These are phyloP conservation scores for Macquaria australasica DNA, from an alignment of 2,113 vertebrate species.

Conservation along the genomic window DNA sequence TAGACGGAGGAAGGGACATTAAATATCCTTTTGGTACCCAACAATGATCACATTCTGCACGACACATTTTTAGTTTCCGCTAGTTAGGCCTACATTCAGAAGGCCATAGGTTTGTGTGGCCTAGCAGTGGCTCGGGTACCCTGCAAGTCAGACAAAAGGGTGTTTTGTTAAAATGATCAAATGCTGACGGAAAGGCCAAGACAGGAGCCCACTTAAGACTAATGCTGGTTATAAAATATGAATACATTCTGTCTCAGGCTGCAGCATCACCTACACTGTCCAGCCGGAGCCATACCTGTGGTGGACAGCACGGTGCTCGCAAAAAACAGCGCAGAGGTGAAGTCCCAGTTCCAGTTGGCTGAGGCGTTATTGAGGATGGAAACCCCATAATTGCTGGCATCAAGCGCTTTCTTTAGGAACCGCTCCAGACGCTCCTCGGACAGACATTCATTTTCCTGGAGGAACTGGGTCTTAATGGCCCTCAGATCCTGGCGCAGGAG, in stretches of 20 bases:
- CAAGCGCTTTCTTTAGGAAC: conserved; percentile 90
- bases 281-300: conserved; percentile 85
- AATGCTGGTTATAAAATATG: not conserved
- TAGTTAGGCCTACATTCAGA: not conserved
- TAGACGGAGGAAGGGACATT: not conserved
- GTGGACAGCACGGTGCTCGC: conserved; percentile 97
- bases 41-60: not conserved
- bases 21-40: not conserved
- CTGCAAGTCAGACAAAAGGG: not conserved
- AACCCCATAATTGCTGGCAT: conserved; percentile 96
- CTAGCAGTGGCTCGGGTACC: not conserved
- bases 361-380: conserved; percentile 95
- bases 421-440: conserved; percentile 90
- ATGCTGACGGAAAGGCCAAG: not conserved
- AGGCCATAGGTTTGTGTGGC: not conserved
- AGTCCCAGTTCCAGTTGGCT: conserved; percentile 97
- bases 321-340: conserved; percentile 96
- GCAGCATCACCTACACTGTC: conserved; percentile 15
- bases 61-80: not conserved
- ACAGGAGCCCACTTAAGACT: not conserved
- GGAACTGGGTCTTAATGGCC: conserved; percentile 89
- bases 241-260: not conserved
- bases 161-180: not conserved
- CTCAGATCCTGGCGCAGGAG: conserved; percentile 91
- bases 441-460: conserved; percentile 91